Conservation (phyloP, 2,113 vertebrate species). For the Petroica traversi region DNA sequence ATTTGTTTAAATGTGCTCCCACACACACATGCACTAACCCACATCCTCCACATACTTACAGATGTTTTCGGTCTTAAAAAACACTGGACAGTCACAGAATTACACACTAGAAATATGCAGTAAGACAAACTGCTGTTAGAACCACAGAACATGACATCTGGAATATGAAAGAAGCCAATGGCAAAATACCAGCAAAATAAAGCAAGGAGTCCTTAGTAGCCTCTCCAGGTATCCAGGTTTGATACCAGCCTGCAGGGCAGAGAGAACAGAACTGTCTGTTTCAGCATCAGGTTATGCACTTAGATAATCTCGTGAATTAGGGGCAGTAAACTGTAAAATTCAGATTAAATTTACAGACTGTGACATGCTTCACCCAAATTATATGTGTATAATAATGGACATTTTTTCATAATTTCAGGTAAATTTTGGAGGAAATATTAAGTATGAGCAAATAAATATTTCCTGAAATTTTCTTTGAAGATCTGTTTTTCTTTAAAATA, state of each 20-base stretch:
- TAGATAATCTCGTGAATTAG: neutral
- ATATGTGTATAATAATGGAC: neutral
- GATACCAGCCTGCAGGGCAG: rapidly evolving
- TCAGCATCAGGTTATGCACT: neutral
- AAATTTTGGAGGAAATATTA: neutral
- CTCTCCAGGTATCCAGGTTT: neutral
- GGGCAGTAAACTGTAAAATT: neutral
- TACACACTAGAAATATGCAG: neutral
- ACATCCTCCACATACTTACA: neutral
- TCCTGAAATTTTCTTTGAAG: neutral
- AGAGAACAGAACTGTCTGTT: neutral
- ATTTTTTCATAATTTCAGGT: neutral
- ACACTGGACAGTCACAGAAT: neutral
- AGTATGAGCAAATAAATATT: neutral
- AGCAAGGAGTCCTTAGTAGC: neutral
- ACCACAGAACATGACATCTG: neutral
- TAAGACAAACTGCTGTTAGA: neutral
- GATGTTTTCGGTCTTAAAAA: neutral
- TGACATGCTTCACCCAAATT: neutral
- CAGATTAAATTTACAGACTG: neutral
- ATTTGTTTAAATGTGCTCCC: rapidly evolving
- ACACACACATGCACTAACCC: neutral
- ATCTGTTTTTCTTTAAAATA: neutral
- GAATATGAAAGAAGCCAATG: neutral
- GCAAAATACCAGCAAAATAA: neutral